These are phyloP conservation scores for Reticulitermes speratus DNA, from an alignment of 1,140 invertebrate species.

Conservation along the genomic window DNA sequence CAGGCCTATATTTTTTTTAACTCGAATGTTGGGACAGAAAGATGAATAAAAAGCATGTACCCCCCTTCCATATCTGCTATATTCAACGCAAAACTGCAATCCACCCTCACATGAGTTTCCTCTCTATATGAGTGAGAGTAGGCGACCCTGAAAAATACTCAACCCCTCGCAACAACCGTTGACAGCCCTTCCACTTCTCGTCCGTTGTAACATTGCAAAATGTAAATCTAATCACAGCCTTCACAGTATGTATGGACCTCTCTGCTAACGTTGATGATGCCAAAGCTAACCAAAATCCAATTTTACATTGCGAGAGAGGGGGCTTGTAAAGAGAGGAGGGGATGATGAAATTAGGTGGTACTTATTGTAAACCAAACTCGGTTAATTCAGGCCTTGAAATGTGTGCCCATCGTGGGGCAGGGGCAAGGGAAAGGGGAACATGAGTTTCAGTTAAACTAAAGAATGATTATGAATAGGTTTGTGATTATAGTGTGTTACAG, in stretches of 20 bases:
- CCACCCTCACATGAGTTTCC: neutral
- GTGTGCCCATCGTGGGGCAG: neutral
- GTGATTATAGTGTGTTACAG: neutral
- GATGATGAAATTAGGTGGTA: slow-evolving; percentile 49
- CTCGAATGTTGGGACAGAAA: neutral
- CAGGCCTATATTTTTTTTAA: neutral
- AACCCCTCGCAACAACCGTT: neutral
- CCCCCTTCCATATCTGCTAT: neutral
- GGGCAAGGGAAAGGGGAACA: neutral
- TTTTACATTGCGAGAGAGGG: slow-evolving; percentile 22
- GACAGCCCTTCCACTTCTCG: neutral
- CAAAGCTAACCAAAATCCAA: slow-evolving; percentile 37
- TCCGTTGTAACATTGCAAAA: slow-evolving; percentile 32
- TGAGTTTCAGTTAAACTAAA: neutral
- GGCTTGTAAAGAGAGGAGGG: slow-evolving; percentile 28
- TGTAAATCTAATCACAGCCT: slow-evolving; percentile 39
- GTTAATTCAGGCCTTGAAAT: slow-evolving; percentile 44
- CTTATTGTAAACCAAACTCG: slow-evolving; percentile 53
- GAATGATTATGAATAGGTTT: slow-evolving; percentile 14
- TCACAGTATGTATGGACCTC: neutral
- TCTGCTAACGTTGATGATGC: slow-evolving; percentile 22
- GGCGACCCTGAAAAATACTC: slow-evolving; percentile 32
- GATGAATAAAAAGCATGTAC: neutral
- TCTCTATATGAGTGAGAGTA: neutral
- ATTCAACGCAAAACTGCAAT: neutral